These are phyloP conservation scores for Metellina segmentata DNA, from an alignment of 2,888 invertebrate genomes.

Conservation along the genomic window DNA sequence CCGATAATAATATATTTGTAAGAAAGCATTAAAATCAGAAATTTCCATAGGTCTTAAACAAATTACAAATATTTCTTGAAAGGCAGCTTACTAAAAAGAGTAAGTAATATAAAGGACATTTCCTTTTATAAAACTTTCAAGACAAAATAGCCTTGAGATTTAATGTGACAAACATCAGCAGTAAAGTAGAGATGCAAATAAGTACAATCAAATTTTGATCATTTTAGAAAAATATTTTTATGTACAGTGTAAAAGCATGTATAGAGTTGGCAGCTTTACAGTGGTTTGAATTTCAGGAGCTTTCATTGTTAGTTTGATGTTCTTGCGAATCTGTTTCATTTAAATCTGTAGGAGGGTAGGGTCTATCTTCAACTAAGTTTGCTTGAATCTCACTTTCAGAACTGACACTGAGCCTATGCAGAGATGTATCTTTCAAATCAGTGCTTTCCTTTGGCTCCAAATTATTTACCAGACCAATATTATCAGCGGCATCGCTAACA, in stretches of 20 bases:
- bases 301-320: neutral
- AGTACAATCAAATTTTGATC: constrained; percentile 12
- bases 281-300: constrained; percentile 42
- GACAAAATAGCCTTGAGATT: constrained; percentile 3
- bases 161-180: neutral
- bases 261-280: neutral
- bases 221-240: constrained; percentile 68
- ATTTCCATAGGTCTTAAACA: neutral
- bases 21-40: neutral
- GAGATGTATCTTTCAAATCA: constrained; percentile 34
- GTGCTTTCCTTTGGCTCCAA: neutral
- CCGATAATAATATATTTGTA: neutral
- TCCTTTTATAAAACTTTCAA: neutral
- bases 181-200: neutral
- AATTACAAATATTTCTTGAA: neutral
- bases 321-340: constrained; percentile 42
- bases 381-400: constrained; percentile 71
- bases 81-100: neutral
- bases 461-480: constrained; percentile 13
- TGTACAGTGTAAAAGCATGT: constrained; percentile 47
- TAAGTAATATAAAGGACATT: neutral
- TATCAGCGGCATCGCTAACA: constrained; percentile 36
- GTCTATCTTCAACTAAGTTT: constrained; percentile 69
- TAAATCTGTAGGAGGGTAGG: constrained; percentile 15
- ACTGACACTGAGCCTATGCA: constrained; percentile 59